Percentiles rank a stretch among this genome's conserved stretches.
Evolutionary conservation across 2,888 invertebrate genomes (phyloP).

Genomic region (Limnephilus lunatus): DNA sequence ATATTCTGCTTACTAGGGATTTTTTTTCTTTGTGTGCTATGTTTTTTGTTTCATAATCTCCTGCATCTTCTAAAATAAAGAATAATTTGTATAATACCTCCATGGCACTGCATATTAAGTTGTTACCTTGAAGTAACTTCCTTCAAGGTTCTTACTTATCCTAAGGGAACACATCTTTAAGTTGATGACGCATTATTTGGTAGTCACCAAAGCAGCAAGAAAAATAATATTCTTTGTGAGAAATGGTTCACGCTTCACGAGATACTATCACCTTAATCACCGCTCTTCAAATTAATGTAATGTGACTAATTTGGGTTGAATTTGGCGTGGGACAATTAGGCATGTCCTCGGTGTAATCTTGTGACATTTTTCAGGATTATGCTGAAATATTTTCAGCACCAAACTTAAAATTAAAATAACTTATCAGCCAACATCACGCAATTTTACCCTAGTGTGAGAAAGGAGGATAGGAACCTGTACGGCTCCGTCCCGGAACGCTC

Average conservation of each 20-base stretch:
- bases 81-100: too few relatives aligned
- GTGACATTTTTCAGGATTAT: background rate
- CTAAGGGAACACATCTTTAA: background rate
- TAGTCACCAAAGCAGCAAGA: background rate
- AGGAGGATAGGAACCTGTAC: background rate
- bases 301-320: background rate
- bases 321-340: background rate
- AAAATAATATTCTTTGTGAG: background rate
- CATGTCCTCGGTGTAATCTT: background rate
- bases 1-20: too few relatives aligned
- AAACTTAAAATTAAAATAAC: background rate
- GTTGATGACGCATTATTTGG: background rate
- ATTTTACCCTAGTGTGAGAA: background rate
- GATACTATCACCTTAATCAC: background rate
- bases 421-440: background rate
- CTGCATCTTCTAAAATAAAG: background rate
- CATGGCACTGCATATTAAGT: too few relatives aligned
- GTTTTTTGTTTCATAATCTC: background rate
- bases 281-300: background rate
- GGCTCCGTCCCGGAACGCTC: background rate
- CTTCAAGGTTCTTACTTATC: background rate
- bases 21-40: too few relatives aligned
- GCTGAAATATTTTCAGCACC: background rate
- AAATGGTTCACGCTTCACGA: background rate
- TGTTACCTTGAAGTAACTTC: too few relatives aligned